Evolutionary conservation across 2,888 invertebrate species (phyloP).

Genomic region (Polyploca ridens): DNA sequence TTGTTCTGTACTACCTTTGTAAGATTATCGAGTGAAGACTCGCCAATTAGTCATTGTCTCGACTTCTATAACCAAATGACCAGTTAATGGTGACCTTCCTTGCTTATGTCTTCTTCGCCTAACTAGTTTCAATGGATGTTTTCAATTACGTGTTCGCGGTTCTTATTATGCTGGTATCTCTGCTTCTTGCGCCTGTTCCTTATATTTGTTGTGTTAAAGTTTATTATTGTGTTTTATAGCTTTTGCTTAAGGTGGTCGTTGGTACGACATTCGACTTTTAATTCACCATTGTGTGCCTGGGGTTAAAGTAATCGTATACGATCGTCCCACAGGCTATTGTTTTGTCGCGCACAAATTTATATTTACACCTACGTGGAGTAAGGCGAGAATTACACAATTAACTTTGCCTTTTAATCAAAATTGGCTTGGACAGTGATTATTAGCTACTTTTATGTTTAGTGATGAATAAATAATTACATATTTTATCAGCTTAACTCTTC

Average conservation of each 20-base stretch:
- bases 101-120: constrained; percentile 35
- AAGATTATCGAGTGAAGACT: constrained; percentile 40
- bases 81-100: constrained; percentile 44
- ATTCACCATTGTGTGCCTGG: constrained; percentile 52
- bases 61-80: constrained; percentile 31
- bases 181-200: constrained; percentile 32
- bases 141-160: constrained; percentile 37
- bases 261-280: constrained; percentile 31
- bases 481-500: background rate
- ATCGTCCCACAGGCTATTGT: constrained; percentile 71
- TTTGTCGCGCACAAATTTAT: constrained; percentile 45
- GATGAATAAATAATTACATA: background rate
- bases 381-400: constrained; percentile 51
- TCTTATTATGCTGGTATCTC: constrained; percentile 36
- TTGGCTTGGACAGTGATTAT: background rate
- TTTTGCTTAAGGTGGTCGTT: constrained; percentile 29
- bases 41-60: constrained; percentile 56
- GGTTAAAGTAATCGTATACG: constrained; percentile 44
- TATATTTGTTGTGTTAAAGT: constrained; percentile 35
- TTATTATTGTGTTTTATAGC: constrained; percentile 37
- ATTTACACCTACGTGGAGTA: constrained; percentile 48
- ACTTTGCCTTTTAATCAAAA: constrained; percentile 21
- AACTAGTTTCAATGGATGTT: constrained; percentile 33
- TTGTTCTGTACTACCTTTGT: constrained; percentile 34
- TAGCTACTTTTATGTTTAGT: background rate